These are phyloP conservation scores for Thunnus albacares DNA, from an alignment of 2,797 vertebrate genomes.

Conservation along the genomic window DNA sequence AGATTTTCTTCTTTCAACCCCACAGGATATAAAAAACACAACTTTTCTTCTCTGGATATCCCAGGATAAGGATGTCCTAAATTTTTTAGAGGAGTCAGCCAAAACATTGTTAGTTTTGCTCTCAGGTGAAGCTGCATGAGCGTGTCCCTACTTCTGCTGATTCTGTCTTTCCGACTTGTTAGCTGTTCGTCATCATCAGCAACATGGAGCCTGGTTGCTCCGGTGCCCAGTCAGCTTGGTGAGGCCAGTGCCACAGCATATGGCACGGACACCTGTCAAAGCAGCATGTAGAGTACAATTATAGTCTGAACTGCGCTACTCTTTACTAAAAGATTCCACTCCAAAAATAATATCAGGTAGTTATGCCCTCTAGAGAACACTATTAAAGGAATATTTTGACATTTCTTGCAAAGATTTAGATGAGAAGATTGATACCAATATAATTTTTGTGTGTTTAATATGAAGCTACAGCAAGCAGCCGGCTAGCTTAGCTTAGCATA, in stretches of 20 bases:
- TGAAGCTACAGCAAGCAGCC: background rate
- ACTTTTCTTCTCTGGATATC: constrained; percentile 61
- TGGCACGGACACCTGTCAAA: constrained; percentile 88
- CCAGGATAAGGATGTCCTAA: constrained; percentile 42
- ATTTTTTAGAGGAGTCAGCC: constrained; percentile 46
- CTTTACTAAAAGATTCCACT: constrained; percentile 73
- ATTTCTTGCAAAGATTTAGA: constrained; percentile 5
- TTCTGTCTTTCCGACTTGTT: constrained; percentile 27
- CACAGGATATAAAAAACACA: constrained; percentile 88
- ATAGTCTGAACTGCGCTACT: constrained; percentile 83
- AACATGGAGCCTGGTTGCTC: background rate
- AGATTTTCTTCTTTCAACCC: constrained; percentile 94
- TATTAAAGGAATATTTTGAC: constrained; percentile 69
- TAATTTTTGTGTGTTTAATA: background rate
- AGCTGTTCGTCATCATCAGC: constrained; percentile 36
- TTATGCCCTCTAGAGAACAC: constrained; percentile 83
- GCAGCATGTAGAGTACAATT: constrained; percentile 74
- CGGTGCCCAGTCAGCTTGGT: constrained; percentile 72
- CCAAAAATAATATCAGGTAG: constrained; percentile 71
- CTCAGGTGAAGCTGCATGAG: constrained; percentile 59
- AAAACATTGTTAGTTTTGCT: constrained; percentile 65
- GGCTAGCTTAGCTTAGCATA: background rate
- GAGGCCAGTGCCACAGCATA: constrained; percentile 63
- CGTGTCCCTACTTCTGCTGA: constrained; percentile 34
- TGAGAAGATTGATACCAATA: background rate